Percentiles rank a stretch among this genome's conserved stretches.
Evolutionary conservation across 2,113 vertebrate genomes (phyloP).

Genomic region (Antidorcas marsupialis): DNA sequence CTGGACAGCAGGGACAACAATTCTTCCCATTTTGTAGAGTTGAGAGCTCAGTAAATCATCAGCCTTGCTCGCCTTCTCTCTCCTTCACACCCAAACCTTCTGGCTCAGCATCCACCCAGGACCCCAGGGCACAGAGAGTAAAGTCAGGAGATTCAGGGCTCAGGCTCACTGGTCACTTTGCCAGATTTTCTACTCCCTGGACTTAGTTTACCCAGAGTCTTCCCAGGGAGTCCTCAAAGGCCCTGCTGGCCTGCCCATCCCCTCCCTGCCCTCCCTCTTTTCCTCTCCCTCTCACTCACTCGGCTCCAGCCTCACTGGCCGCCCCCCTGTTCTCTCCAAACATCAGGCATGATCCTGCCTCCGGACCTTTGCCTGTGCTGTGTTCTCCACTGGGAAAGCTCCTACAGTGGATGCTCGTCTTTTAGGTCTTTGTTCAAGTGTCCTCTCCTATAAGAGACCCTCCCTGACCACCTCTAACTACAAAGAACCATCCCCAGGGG

Average conservation of each 20-base stretch:
- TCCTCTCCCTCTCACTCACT: not conserved
- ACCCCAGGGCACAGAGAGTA: not conserved
- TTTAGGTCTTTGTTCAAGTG: not conserved
- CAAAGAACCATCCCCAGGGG: not conserved
- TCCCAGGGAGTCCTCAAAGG: not conserved
- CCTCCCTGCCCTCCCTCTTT: not conserved
- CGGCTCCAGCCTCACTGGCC: not conserved
- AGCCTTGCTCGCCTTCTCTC: not conserved
- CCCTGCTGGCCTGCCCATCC: not conserved
- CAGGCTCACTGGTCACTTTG: not conserved
- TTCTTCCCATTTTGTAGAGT: not conserved
- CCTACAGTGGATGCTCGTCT: not conserved
- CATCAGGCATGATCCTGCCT: rapidly evolving
- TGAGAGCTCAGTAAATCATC: not conserved
- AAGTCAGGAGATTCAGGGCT: not conserved
- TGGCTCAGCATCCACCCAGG: not conserved
- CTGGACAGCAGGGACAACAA: not conserved
- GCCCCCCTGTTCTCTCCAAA: not conserved
- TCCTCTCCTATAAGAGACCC: not conserved
- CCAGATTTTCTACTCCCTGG: not conserved
- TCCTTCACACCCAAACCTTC: not conserved
- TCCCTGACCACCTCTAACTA: not conserved
- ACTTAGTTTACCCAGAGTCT: not conserved
- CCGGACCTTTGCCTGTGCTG: not conserved
- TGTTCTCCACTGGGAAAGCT: not conserved